A percentile compares a stretch with the other conserved stretches of the same genome.
phyloP scores from a whole-genome alignment of 2,888 invertebrate species.

The Unio delphinus region DNA sequence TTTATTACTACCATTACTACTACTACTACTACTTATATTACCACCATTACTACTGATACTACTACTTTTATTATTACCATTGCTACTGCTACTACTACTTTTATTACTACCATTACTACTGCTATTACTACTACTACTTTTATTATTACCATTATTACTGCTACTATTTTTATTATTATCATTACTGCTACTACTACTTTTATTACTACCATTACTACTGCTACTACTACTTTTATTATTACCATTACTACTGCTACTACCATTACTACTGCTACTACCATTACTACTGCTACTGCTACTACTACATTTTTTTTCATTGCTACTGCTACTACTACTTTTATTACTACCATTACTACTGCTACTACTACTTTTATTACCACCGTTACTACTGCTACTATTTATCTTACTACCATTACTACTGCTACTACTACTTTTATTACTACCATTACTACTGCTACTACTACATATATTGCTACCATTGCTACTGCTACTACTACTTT shows the following conservation, averaged over 20 bases:
- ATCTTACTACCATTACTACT: neutral
- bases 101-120: conserved; percentile 5
- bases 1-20: conserved; percentile 11
- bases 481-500: conserved; percentile 8
- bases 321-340: conserved; percentile 11
- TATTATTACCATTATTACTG: neutral
- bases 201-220: conserved; percentile 5
- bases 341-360: conserved; percentile 4
- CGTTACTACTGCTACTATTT: conserved; percentile 4
- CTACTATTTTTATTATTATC: too few species aligned
- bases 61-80: neutral
- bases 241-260: conserved; percentile 6
- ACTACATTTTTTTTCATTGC: conserved; percentile 13
- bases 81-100: conserved; percentile 11
- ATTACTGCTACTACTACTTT: conserved; percentile 2
- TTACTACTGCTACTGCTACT: conserved; percentile 12
- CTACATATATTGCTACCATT: conserved; percentile 6
- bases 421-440: neutral
- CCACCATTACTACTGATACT: too few species aligned
- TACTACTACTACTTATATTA: neutral
- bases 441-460: conserved; percentile 2
- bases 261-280: conserved; percentile 9
- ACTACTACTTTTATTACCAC: conserved; percentile 2
- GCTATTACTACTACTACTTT: conserved; percentile 4
- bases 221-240: conserved; percentile 5